These are phyloP conservation scores for Paradisaea rubra DNA, from an alignment of 2,113 vertebrate species.

Conservation along the genomic window DNA sequence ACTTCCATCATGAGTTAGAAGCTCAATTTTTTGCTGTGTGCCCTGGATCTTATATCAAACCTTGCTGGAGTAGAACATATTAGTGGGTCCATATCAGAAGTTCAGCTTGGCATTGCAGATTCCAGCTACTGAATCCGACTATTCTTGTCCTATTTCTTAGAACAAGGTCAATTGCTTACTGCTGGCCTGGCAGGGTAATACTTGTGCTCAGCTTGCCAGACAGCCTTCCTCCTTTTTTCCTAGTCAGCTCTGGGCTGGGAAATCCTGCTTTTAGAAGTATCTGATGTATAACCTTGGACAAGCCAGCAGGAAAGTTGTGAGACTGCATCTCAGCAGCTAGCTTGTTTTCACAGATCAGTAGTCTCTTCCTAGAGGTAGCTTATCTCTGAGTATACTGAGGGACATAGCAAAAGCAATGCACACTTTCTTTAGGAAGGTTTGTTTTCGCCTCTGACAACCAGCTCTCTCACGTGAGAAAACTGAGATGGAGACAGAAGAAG, in stretches of 20 bases:
- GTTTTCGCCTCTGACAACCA: background rate
- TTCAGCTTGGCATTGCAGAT: background rate
- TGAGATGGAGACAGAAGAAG: background rate
- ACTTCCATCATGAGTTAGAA: background rate
- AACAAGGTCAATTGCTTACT: background rate
- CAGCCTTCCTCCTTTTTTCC: background rate
- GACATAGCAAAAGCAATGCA: background rate
- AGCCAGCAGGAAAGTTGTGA: background rate
- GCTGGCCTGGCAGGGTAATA: background rate
- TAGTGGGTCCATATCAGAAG: background rate
- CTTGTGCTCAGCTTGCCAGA: background rate
- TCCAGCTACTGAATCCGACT: background rate
- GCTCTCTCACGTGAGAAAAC: background rate
- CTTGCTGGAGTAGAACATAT: background rate
- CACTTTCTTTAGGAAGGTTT: background rate
- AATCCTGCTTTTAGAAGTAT: background rate
- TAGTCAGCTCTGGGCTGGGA: background rate
- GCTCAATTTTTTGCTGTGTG: background rate
- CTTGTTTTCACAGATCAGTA: background rate
- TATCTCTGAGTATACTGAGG: background rate
- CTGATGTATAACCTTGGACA: background rate
- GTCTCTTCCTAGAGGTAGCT: background rate
- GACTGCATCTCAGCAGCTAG: background rate
- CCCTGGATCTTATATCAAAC: background rate
- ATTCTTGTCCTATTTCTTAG: background rate